A percentile compares a stretch with the other conserved stretches of the same genome.
These are phyloP conservation scores for Sceloporus undulatus DNA, from an alignment of 2,113 vertebrate genomes.

Conservation along the genomic window DNA sequence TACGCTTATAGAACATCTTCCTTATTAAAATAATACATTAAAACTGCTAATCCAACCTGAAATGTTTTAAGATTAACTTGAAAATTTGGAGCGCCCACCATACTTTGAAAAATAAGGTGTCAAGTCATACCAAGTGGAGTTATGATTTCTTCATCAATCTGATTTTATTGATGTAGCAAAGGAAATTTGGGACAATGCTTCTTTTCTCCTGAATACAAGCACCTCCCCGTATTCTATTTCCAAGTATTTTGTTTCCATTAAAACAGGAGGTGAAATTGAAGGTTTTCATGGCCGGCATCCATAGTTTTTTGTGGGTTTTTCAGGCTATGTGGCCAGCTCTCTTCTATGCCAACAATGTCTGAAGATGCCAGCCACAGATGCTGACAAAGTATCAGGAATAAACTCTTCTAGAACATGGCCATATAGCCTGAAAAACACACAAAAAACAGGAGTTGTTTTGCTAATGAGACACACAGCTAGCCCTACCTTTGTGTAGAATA, in stretches of 20 bases:
- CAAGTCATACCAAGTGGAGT: not conserved
- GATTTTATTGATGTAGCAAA: not conserved
- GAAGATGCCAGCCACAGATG: too few species aligned
- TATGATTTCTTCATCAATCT: slow-evolving; percentile 1
- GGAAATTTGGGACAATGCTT: not conserved
- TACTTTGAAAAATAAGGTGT: not conserved
- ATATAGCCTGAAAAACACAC: too few species aligned
- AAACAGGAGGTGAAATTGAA: not conserved
- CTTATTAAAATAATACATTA: not conserved
- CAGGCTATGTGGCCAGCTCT: too few species aligned
- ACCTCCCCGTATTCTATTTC: too few species aligned
- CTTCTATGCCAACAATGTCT: too few species aligned
- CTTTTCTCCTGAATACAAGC: not conserved
- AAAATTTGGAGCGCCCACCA: not conserved
- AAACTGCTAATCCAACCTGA: not conserved
- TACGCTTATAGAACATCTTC: not conserved
- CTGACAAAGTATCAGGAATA: too few species aligned
- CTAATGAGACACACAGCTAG: too few species aligned
- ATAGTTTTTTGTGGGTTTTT: too few species aligned
- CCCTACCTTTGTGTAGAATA: too few species aligned
- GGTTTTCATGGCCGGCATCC: too few species aligned
- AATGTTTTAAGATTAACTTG: too few species aligned
- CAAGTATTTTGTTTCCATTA: not conserved
- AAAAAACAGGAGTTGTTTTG: not conserved
- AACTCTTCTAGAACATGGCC: too few species aligned